Percentiles rank a stretch among this genome's conserved stretches.
Evolutionary conservation across 2,113 vertebrate species (phyloP).

Genomic region (Caracal caracal): DNA sequence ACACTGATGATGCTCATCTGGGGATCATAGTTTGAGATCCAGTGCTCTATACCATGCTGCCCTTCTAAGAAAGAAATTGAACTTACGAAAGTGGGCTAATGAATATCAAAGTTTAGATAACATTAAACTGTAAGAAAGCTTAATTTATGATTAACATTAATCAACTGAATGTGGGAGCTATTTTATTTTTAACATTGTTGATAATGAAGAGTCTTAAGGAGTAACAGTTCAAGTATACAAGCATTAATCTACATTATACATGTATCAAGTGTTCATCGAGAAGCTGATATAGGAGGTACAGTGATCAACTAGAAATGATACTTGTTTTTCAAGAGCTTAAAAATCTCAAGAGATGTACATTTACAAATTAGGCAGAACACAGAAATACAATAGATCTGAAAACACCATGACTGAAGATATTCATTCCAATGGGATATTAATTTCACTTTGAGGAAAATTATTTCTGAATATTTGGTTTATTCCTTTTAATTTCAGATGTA

Average conservation of each 20-base stretch:
- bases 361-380: not conserved
- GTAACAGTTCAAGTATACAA: not conserved
- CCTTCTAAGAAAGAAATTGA: not conserved
- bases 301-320: not conserved
- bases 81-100: not conserved
- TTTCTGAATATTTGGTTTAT: not conserved
- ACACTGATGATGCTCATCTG: not conserved
- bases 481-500: not conserved
- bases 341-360: slow-evolving; percentile 14
- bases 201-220: not conserved
- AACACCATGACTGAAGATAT: not conserved
- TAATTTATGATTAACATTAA: slow-evolving; percentile 4
- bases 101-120: not conserved
- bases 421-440: not conserved
- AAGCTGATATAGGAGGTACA: not conserved
- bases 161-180: not conserved
- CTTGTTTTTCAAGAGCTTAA: not conserved
- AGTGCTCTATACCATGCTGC: not conserved
- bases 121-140: not conserved
- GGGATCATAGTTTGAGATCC: not conserved
- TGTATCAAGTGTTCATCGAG: not conserved
- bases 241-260: not conserved
- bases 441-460: slow-evolving; percentile 8
- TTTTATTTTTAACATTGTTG: slow-evolving; percentile 38
- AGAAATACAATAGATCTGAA: not conserved